phyloP scores from a whole-genome alignment of 2,888 invertebrate genomes.

The Ophion slaviceki region DNA sequence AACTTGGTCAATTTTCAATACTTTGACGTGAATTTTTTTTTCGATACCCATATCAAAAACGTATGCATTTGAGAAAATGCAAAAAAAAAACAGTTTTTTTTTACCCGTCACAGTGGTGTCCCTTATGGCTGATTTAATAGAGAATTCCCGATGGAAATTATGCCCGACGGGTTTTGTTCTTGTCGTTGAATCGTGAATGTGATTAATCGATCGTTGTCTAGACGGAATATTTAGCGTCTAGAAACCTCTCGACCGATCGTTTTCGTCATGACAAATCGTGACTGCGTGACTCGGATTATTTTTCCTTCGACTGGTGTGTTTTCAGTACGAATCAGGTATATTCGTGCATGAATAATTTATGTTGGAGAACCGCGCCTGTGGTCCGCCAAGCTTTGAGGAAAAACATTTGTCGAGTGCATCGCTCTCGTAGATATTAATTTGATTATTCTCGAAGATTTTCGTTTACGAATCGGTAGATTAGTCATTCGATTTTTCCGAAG shows the following conservation, averaged over 20 bases:
- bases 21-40: too few species aligned
- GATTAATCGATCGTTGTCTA: slow-evolving; percentile 27
- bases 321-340: slow-evolving; percentile 3
- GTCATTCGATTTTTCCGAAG: neutral
- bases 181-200: neutral
- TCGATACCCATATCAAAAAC: too few species aligned
- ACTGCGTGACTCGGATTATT: slow-evolving; percentile 47
- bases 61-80: too few species aligned
- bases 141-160: slow-evolving; percentile 14
- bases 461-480: neutral
- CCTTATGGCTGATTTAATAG: neutral
- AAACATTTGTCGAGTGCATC: slow-evolving; percentile 4
- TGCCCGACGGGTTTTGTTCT: neutral
- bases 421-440: neutral
- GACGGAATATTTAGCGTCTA: neutral
- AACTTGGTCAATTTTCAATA: too few species aligned
- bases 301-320: slow-evolving; percentile 2
- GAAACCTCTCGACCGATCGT: slow-evolving; percentile 1
- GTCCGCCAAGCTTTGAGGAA: neutral
- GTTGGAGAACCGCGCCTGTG: neutral
- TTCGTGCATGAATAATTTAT: slow-evolving; percentile 12
- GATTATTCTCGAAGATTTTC: neutral
- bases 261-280: slow-evolving; percentile 45
- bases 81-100: too few species aligned
- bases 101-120: too few species aligned